These are phyloP conservation scores for Lepidochrysops patricia DNA, from an alignment of 2,888 invertebrate species.

Conservation along the genomic window DNA sequence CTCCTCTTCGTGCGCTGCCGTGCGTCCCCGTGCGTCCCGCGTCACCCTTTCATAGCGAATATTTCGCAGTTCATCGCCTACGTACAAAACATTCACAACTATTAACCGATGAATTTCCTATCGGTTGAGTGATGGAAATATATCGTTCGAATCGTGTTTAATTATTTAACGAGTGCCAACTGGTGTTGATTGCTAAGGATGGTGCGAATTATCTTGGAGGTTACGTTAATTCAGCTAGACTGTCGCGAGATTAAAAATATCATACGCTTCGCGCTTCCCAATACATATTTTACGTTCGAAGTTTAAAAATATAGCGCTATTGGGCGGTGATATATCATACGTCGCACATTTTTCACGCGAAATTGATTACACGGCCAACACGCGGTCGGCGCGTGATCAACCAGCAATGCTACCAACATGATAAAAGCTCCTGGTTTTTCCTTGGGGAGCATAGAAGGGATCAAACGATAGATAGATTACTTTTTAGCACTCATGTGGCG, in stretches of 20 bases:
- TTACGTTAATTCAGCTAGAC: no score
- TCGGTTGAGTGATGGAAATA: neutral
- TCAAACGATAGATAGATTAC: no score
- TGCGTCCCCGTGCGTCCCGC: neutral
- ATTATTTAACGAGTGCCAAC: neutral
- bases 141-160: neutral
- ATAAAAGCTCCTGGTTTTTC: constrained; percentile 9
- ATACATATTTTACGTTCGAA: constrained; percentile 45
- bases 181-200: neutral
- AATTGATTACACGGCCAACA: constrained; percentile 39
- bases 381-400: constrained; percentile 17
- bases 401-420: constrained; percentile 17
- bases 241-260: constrained; percentile 8
- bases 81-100: neutral
- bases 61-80: neutral
- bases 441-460: no score
- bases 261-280: constrained; percentile 31
- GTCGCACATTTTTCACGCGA: constrained; percentile 49
- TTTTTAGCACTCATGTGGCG: no score
- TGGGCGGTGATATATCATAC: constrained; percentile 44
- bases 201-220: neutral
- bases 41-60: neutral
- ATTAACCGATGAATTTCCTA: neutral
- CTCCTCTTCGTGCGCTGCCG: constrained; percentile 28
- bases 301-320: constrained; percentile 30